These are phyloP conservation scores for Phoebastria nigripes DNA, from an alignment of 2,797 vertebrate genomes.

Conservation along the genomic window DNA sequence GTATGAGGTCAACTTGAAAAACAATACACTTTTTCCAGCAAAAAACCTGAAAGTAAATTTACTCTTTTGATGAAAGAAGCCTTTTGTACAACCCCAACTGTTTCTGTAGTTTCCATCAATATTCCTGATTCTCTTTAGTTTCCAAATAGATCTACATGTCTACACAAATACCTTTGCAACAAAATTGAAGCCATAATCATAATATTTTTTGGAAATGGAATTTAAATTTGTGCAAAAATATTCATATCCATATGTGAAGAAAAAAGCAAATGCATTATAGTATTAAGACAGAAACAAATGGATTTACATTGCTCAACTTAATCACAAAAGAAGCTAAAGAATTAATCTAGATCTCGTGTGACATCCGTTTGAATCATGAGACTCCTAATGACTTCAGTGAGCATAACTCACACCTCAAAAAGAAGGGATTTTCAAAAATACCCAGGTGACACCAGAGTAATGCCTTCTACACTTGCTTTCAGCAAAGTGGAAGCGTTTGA, in stretches of 20 bases:
- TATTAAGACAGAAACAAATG: background rate
- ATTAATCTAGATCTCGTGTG: background rate
- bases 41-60: background rate
- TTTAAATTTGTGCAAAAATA: background rate
- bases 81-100: fast-evolving
- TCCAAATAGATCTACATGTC: background rate
- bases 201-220: background rate
- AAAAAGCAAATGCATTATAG: background rate
- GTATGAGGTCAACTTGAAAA: background rate
- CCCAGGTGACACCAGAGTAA: background rate
- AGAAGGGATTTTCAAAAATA: background rate
- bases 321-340: background rate
- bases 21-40: fast-evolving
- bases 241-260: background rate
- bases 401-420: background rate
- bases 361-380: background rate
- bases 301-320: background rate
- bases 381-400: background rate
- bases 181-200: background rate
- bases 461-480: background rate
- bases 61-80: background rate
- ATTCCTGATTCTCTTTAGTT: background rate
- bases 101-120: background rate
- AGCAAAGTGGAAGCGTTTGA: background rate
- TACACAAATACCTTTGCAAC: background rate